Conservation (phyloP, 1,140 invertebrate species). For the Drusus annulatus region DNA sequence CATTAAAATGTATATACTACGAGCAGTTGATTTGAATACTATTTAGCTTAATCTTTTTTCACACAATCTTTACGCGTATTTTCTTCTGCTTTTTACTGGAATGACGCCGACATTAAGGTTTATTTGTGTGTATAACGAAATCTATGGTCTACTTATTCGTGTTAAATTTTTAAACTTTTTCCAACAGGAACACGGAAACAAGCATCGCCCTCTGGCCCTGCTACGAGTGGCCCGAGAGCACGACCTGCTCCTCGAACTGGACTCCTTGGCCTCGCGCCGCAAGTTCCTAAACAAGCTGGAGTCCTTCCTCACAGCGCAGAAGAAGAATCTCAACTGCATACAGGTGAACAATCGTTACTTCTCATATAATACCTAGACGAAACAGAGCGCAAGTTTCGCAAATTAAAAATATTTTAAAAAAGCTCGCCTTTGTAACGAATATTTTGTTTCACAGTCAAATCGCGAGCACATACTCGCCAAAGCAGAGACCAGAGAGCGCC, state of each 20-base stretch:
- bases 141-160: too few species aligned
- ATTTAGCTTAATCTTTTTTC: too few species aligned
- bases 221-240: conserved; percentile 93
- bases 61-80: too few species aligned
- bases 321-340: conserved; percentile 83
- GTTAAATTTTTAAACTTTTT: too few species aligned
- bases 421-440: too few species aligned
- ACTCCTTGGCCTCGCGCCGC: conserved; percentile 83
- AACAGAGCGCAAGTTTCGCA: too few species aligned
- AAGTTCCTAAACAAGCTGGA: conserved; percentile 95
- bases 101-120: too few species aligned
- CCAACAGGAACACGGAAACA: conserved; percentile 78
- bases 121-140: too few species aligned
- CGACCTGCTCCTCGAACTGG: conserved; percentile 96
- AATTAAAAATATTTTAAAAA: not conserved
- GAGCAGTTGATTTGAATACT: too few species aligned
- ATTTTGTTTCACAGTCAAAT: conserved; percentile 63
- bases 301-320: conserved; percentile 85
- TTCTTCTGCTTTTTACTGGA: too few species aligned
- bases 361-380: not conserved
- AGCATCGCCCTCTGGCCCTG: conserved; percentile 88
- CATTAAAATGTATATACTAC: too few species aligned
- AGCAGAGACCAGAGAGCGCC: conserved; percentile 95
- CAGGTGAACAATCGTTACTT: conserved; percentile 68
- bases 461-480: conserved; percentile 92